These are phyloP conservation scores for Pheucticus melanocephalus DNA, from an alignment of 2,113 vertebrate genomes.

Conservation along the genomic window DNA sequence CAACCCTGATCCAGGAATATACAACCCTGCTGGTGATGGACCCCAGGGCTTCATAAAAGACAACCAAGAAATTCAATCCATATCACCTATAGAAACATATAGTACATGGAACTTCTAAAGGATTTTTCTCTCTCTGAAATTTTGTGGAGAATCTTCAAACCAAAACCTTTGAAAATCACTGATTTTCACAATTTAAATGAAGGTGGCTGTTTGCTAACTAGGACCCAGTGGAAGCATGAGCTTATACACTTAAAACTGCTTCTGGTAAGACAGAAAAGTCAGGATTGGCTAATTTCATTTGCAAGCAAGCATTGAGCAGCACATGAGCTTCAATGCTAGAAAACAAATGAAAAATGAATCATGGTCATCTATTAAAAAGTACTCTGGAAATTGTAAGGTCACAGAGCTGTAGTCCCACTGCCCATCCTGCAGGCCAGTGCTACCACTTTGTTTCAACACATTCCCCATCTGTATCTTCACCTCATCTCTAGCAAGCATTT, in stretches of 20 bases:
- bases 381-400: background rate
- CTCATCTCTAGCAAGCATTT: background rate
- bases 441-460: background rate
- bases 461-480: background rate
- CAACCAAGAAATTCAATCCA: background rate
- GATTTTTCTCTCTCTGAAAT: background rate
- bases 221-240: background rate
- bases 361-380: background rate
- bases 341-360: constrained; percentile 24
- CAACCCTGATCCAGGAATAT: background rate
- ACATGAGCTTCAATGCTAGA: background rate
- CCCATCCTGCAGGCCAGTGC: background rate
- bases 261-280: background rate
- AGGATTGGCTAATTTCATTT: background rate
- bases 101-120: background rate
- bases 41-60: background rate
- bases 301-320: background rate
- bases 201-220: background rate
- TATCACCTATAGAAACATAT: background rate
- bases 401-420: background rate
- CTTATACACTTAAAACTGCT: background rate
- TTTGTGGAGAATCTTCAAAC: background rate
- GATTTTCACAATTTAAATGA: background rate
- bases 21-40: background rate
- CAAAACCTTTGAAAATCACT: background rate